Percentiles rank a stretch among this genome's conserved stretches.
These are phyloP conservation scores for Hyposoter dolosus DNA, from an alignment of 2,888 invertebrate species.

Conservation along the genomic window DNA sequence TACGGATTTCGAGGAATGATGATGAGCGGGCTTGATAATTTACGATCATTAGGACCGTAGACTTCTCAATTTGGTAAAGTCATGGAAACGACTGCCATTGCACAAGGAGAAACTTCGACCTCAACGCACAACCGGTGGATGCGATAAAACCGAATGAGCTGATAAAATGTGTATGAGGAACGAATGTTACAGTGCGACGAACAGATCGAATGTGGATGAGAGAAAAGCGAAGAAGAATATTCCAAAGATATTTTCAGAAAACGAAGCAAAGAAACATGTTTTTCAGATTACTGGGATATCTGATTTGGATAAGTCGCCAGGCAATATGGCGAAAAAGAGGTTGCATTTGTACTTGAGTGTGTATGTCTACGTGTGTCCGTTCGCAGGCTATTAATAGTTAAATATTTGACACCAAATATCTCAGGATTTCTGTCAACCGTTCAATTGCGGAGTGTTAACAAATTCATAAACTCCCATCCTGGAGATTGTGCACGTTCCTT, in stretches of 20 bases:
- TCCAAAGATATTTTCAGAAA: background rate
- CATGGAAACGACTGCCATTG: background rate
- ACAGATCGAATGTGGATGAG: background rate
- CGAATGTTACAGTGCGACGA: background rate
- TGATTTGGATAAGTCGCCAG: too few relatives aligned
- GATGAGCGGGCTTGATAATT: background rate
- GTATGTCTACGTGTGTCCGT: too few relatives aligned
- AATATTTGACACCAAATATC: too few relatives aligned
- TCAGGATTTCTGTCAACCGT: background rate
- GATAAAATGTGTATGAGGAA: constrained; percentile 2
- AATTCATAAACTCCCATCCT: constrained; percentile 19
- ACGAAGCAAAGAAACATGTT: background rate
- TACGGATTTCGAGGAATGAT: background rate
- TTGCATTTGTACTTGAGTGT: too few relatives aligned
- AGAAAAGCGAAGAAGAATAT: background rate
- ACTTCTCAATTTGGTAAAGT: background rate
- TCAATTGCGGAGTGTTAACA: constrained; percentile 14
- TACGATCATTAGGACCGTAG: background rate
- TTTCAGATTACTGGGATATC: background rate
- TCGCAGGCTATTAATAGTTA: too few relatives aligned
- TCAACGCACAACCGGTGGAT: background rate
- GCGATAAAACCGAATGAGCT: constrained; percentile 1
- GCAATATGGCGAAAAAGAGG: too few relatives aligned
- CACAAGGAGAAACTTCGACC: background rate
- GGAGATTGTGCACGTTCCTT: background rate